Evolutionary conservation across 2,888 invertebrate species (phyloP).

Genomic region (Drosophila setosimentum): DNA sequence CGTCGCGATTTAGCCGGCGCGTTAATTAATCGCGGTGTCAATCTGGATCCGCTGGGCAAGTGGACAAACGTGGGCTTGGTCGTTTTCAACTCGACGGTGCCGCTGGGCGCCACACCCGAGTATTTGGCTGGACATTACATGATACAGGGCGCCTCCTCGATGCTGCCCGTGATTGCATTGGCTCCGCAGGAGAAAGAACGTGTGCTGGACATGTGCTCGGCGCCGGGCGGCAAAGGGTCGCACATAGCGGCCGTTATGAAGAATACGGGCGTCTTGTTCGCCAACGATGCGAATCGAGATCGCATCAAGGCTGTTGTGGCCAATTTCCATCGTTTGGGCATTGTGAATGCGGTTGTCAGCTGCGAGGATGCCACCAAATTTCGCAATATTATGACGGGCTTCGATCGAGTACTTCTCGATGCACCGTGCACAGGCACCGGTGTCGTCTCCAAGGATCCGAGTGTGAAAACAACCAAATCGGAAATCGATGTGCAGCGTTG

Average conservation of each 20-base stretch:
- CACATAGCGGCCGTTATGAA: conserved; percentile 99
- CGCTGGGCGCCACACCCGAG: conserved; percentile 99
- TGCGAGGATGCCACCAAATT: conserved; percentile 96
- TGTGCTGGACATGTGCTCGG: conserved; percentile 98
- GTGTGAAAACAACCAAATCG: conserved; percentile 97
- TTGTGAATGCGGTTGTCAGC: conserved; percentile 96
- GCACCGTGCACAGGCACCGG: conserved; percentile 99
- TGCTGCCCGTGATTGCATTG: conserved; percentile 98
- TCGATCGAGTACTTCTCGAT: conserved; percentile 97
- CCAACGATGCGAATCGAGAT: conserved; percentile 97
- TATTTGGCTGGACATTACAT: conserved; percentile 99
- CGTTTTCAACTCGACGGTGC: conserved; percentile 97
- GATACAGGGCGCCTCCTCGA: conserved; percentile 97
- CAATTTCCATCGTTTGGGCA: conserved; percentile 98
- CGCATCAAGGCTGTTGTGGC: conserved; percentile 96
- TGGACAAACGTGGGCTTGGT: conserved; percentile 99
- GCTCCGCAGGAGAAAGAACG: conserved; percentile 98
- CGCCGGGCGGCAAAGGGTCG: conserved; percentile 99
- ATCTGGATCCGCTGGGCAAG: conserved; percentile 98
- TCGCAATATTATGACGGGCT: conserved; percentile 93
- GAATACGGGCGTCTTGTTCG: conserved; percentile 97
- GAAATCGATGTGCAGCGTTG: conserved; percentile 95
- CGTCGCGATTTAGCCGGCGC: conserved; percentile 97
- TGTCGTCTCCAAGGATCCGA: conserved; percentile 98
- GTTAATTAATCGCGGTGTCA: conserved; percentile 97